phyloP scores from a whole-genome alignment of 2,113 vertebrate genomes.

The Caranx ignobilis region DNA sequence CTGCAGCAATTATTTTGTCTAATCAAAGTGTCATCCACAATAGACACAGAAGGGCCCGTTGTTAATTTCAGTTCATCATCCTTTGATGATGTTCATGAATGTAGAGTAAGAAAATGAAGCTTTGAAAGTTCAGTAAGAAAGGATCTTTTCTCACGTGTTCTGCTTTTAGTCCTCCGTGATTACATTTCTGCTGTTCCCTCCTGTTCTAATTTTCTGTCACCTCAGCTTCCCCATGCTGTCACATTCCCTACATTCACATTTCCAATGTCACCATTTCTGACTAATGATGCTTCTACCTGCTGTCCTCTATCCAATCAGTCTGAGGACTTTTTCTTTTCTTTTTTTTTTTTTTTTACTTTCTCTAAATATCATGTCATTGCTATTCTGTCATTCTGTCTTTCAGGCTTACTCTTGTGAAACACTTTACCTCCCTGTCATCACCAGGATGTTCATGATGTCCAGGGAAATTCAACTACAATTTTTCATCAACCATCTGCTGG shows the following conservation, averaged over 20 bases:
- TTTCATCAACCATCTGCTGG: too few species aligned
- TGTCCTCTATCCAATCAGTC: background rate
- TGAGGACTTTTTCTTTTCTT: background rate
- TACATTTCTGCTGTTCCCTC: background rate
- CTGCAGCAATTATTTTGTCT: too few species aligned
- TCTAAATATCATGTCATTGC: background rate
- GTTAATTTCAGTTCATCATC: too few species aligned
- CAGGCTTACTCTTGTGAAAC: background rate
- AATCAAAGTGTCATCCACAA: too few species aligned
- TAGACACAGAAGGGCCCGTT: too few species aligned
- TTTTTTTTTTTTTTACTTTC: background rate
- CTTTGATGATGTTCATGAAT: background rate
- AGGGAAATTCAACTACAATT: too few species aligned
- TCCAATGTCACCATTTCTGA: background rate
- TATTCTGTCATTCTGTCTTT: background rate
- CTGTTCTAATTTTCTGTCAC: background rate
- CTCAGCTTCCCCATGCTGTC: background rate
- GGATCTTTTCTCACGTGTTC: background rate
- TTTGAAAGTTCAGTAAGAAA: background rate
- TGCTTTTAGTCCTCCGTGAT: background rate
- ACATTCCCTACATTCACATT: background rate
- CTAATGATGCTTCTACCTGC: background rate
- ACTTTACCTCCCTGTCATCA: background rate
- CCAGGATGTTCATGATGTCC: background rate
- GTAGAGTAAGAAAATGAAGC: background rate